A percentile compares a stretch with the other conserved stretches of the same genome.
phyloP scores from a whole-genome alignment of 2,888 invertebrate genomes.

The Eulithis prunata region DNA sequence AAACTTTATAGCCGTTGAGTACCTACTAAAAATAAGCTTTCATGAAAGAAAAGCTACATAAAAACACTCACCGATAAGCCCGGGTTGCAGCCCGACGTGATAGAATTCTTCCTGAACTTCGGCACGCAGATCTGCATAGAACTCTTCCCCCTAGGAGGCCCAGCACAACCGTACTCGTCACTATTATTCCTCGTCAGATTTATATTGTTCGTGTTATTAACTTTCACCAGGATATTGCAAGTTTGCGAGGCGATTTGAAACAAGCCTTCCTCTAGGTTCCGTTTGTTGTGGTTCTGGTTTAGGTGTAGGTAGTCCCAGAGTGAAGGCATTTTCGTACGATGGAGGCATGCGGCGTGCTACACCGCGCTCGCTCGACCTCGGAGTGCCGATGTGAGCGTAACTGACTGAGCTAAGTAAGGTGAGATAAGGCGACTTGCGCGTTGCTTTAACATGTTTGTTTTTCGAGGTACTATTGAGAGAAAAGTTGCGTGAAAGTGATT shows the following conservation, averaged over 20 bases:
- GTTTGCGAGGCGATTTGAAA: conserved; percentile 92
- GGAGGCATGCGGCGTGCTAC: conserved; percentile 43
- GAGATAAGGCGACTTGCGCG: conserved; percentile 67
- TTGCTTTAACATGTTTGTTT: conserved; percentile 49
- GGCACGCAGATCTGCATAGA: conserved; percentile 85
- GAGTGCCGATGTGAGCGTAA: conserved; percentile 42
- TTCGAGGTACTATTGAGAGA: conserved; percentile 49
- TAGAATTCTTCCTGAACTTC: conserved; percentile 77
- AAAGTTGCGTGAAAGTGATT: conserved; percentile 29
- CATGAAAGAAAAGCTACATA: conserved; percentile 8
- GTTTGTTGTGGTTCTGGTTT: conserved; percentile 81
- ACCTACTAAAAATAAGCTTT: neutral
- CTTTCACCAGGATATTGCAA: conserved; percentile 90
- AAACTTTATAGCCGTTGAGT: neutral
- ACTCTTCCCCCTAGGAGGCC: conserved; percentile 70
- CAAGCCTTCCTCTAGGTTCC: conserved; percentile 89
- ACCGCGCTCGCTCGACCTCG: conserved; percentile 46
- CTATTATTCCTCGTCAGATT: conserved; percentile 86
- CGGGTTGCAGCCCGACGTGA: conserved; percentile 83
- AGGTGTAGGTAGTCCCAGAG: conserved; percentile 86
- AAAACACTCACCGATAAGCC: conserved; percentile 84
- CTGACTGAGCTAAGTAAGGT: conserved; percentile 12
- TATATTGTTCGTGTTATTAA: conserved; percentile 90
- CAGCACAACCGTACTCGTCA: conserved; percentile 84
- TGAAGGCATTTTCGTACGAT: conserved; percentile 81